Evolutionary conservation across 1,140 invertebrate genomes (phyloP).

Genomic region (Drosophila tropicalis): DNA sequence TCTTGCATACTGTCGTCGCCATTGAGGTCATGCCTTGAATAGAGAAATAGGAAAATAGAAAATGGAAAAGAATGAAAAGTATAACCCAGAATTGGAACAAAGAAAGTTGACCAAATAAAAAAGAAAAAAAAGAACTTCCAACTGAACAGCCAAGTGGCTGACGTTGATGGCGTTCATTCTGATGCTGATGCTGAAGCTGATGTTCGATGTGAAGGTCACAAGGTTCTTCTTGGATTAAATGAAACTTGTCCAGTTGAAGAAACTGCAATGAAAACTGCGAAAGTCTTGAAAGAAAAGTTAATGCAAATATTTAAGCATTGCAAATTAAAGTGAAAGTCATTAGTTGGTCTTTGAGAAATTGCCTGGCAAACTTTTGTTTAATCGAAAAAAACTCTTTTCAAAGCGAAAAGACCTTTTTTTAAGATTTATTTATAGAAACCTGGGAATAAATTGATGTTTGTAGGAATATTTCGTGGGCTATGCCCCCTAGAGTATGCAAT

Average conservation of each 20-base stretch:
- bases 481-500: no score
- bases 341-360: not conserved
- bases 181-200: not conserved
- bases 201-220: constrained; percentile 16
- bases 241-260: constrained; percentile 20
- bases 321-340: constrained; percentile 13
- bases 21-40: constrained; percentile 45
- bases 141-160: constrained; percentile 38
- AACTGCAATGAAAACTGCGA: constrained; percentile 9
- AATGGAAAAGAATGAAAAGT: constrained; percentile 15
- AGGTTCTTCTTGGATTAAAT: constrained; percentile 21
- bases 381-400: no score
- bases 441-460: no score
- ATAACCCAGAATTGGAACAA: constrained; percentile 1
- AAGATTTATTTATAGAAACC: no score
- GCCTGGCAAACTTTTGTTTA: no score
- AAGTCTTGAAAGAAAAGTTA: constrained; percentile 13
- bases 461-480: no score
- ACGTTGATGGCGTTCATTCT: constrained; percentile 11
- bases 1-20: constrained; percentile 3
- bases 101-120: constrained; percentile 41
- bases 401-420: no score
- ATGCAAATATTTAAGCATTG: constrained; percentile 21
- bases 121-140: constrained; percentile 31
- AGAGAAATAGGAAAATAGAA: constrained; percentile 14